Percentiles rank a stretch among this genome's conserved stretches.
These are phyloP conservation scores for Phaethon lepturus DNA, from an alignment of 2,113 vertebrate genomes.

Conservation along the genomic window DNA sequence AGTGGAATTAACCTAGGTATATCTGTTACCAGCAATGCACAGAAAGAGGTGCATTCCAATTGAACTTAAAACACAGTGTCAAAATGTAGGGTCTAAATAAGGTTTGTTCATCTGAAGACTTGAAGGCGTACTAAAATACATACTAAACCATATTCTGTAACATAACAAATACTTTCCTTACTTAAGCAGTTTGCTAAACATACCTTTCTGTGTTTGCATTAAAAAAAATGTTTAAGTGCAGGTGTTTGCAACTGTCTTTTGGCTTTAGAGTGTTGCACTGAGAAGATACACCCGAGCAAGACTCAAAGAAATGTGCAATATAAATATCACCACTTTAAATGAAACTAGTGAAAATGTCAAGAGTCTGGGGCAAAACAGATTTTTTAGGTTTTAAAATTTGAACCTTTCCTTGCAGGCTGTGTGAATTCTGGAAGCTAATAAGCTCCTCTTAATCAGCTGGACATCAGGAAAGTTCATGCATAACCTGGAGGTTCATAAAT, in stretches of 20 bases:
- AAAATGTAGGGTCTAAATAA: neutral
- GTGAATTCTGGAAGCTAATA: neutral
- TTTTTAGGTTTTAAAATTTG: neutral
- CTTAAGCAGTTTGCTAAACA: neutral
- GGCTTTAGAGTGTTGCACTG: neutral
- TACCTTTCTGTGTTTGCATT: neutral
- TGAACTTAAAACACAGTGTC: neutral
- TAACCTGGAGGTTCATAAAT: conserved; percentile 39
- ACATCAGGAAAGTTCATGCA: conserved; percentile 28
- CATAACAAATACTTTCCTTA: neutral
- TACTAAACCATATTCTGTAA: neutral
- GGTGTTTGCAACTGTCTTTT: neutral
- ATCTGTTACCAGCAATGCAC: neutral
- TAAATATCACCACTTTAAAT: neutral
- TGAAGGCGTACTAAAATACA: neutral
- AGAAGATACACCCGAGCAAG: neutral
- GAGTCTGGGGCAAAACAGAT: neutral
- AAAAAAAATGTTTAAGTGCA: neutral
- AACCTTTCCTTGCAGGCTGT: neutral
- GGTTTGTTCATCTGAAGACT: neutral
- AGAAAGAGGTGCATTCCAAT: neutral
- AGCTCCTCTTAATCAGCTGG: neutral
- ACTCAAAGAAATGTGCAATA: neutral
- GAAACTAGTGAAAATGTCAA: conserved; percentile 18
- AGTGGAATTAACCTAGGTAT: neutral